phyloP scores from a whole-genome alignment of 35 echinoderm and acorn worm species.

The Diadema setosum region DNA sequence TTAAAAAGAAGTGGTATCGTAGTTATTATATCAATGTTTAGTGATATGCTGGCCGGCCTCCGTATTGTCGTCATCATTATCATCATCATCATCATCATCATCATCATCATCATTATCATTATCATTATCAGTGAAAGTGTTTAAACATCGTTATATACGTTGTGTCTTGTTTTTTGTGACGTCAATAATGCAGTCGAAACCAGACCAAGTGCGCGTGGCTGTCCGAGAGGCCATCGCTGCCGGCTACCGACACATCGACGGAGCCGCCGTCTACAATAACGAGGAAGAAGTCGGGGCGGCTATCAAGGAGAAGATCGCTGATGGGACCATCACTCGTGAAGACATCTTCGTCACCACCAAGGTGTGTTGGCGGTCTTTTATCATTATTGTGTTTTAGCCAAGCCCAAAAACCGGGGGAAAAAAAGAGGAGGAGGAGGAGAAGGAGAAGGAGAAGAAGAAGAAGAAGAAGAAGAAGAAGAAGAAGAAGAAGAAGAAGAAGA shows the following conservation, averaged over 20 bases:
- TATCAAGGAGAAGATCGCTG: slow-evolving; percentile 56
- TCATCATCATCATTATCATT: too few species aligned
- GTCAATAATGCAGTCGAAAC: slow-evolving; percentile 45
- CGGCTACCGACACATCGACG: slow-evolving; percentile 68
- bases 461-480: background rate
- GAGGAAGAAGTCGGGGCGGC: slow-evolving; percentile 57
- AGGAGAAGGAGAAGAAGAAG: background rate
- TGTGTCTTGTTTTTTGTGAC: too few species aligned
- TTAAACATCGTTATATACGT: too few species aligned
- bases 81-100: too few species aligned
- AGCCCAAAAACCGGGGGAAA: background rate
- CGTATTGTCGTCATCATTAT: too few species aligned
- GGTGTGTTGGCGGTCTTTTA: background rate
- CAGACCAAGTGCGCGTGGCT: slow-evolving; percentile 29
- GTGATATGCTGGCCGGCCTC: too few species aligned
- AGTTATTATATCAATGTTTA: too few species aligned
- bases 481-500: background rate
- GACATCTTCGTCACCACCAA: slow-evolving; percentile 67
- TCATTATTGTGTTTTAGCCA: background rate
- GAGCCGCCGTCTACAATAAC: slow-evolving; percentile 40
- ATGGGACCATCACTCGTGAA: slow-evolving; percentile 57
- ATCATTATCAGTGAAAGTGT: too few species aligned
- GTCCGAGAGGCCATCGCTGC: slow-evolving; percentile 35
- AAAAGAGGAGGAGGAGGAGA: background rate
- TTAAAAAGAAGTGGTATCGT: too few species aligned